These are phyloP conservation scores for Drosophila vallismaia DNA, from an alignment of 2,888 invertebrate species.

Conservation along the genomic window DNA sequence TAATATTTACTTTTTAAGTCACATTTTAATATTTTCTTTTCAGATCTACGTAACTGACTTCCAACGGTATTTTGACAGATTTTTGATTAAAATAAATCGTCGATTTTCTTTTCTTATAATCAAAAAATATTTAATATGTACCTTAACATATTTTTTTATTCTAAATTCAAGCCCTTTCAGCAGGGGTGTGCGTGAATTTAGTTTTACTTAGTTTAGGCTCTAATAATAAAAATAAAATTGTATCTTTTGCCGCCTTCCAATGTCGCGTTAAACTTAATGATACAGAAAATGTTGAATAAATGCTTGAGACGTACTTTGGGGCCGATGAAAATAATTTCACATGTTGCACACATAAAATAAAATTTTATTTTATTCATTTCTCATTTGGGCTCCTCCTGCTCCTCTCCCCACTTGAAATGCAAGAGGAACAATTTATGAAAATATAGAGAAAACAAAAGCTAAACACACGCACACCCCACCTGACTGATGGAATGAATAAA, in stretches of 20 bases:
- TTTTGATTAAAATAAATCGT: not conserved
- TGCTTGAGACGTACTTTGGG: conserved; percentile 11
- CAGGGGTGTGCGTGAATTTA: not conserved
- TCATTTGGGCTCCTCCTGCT: conserved; percentile 53
- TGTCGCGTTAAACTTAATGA: conserved; percentile 68
- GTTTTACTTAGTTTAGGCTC: not conserved
- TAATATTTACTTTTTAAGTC: not conserved
- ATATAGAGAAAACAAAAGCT: conserved; percentile 27
- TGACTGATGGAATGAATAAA: conserved; percentile 75
- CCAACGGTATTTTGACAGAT: not conserved
- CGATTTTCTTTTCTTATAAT: not conserved
- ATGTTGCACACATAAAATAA: conserved; percentile 82
- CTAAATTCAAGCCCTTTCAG: not conserved
- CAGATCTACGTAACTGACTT: not conserved
- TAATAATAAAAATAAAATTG: not conserved
- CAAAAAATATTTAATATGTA: not conserved
- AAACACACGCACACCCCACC: conserved; percentile 32
- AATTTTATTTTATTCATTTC: conserved; percentile 83
- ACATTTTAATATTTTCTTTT: not conserved
- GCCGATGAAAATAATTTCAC: conserved; percentile 72
- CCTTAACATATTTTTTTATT: not conserved
- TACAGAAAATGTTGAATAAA: conserved; percentile 45
- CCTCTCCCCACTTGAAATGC: conserved; percentile 54
- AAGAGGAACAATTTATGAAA: conserved; percentile 61
- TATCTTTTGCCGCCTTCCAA: not conserved